Evolutionary conservation across 92 coral and sea anemone genomes (phyloP).

Genomic region (Porites cylindrica): DNA sequence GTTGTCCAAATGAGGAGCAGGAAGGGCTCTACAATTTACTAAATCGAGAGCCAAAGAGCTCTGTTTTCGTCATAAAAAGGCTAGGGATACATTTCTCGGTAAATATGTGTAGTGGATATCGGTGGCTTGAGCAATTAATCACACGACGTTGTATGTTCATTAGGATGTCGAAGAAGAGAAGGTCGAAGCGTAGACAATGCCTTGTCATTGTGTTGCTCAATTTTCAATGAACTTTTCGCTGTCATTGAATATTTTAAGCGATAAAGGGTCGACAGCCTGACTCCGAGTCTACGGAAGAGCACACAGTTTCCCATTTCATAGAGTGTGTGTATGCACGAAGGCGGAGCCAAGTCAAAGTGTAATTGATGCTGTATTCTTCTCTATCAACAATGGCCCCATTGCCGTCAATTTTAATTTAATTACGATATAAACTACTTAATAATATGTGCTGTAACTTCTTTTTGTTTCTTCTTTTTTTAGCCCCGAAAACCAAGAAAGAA

Average conservation of each 20-base stretch:
- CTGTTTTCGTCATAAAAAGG: constrained; percentile 28
- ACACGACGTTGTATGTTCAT: constrained; percentile 54
- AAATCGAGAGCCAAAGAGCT: neutral
- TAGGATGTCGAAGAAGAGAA: constrained; percentile 63
- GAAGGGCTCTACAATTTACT: constrained; percentile 1
- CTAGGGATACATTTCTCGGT: constrained; percentile 47
- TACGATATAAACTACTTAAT: constrained; percentile 74
- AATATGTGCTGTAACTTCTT: constrained; percentile 43
- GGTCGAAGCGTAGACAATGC: constrained; percentile 45
- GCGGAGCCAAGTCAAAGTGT: constrained; percentile 76
- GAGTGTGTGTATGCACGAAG: constrained; percentile 63
- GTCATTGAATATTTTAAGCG: constrained; percentile 57
- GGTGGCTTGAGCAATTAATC: constrained; percentile 67
- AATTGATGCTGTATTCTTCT: constrained; percentile 71
- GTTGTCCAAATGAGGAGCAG: neutral
- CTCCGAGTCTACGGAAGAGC: constrained; percentile 12
- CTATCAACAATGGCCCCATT: constrained; percentile 70
- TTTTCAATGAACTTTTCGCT: constrained; percentile 51
- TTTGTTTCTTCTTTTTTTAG: constrained; percentile 48
- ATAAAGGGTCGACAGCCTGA: constrained; percentile 31
- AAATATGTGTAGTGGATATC: constrained; percentile 58
- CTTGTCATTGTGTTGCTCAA: constrained; percentile 58
- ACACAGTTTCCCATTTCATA: constrained; percentile 49
- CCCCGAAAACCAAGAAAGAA: constrained; percentile 74
- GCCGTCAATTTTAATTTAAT: constrained; percentile 88